A percentile compares a stretch with the other conserved stretches of the same genome.
phyloP scores from a whole-genome alignment of 2,797 vertebrate species.

The Xenentodon cancila region DNA sequence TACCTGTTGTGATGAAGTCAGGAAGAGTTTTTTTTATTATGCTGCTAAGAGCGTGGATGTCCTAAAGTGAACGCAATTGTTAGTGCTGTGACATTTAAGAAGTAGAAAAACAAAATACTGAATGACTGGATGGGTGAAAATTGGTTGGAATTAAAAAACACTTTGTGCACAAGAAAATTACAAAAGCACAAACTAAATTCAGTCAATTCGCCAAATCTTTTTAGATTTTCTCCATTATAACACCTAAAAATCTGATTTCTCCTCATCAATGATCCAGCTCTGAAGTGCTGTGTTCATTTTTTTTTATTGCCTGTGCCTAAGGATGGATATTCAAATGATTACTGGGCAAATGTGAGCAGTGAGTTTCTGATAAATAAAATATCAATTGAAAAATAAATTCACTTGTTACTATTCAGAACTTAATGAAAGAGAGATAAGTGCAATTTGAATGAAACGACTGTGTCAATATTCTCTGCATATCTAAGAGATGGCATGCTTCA shows the following conservation, averaged over 20 bases:
- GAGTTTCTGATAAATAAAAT: not conserved
- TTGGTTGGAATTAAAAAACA: not conserved
- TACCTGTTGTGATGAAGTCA: no score
- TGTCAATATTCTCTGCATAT: constrained; percentile 34
- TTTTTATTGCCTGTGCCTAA: not conserved
- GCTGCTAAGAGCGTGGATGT: no score
- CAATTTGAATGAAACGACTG: constrained; percentile 15
- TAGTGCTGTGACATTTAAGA: no score
- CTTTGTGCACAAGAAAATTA: no score
- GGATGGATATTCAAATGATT: not conserved
- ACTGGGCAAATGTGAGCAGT: no score
- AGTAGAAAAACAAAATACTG: no score
- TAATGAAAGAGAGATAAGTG: constrained; percentile 18
- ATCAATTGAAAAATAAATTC: not conserved
- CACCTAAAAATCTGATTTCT: not conserved
- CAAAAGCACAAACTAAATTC: not conserved
- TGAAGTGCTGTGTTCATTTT: constrained; percentile 2
- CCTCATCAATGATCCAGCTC: not conserved
- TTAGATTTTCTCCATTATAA: not conserved
- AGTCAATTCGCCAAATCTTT: not conserved
- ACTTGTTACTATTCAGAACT: not conserved
- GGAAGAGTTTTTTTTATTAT: no score
- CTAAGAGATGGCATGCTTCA: constrained; percentile 29
- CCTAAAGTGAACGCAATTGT: no score
- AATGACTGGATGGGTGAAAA: not conserved